Evolutionary conservation across 2,113 vertebrate genomes (phyloP).

Genomic region (Callionymus lyra): DNA sequence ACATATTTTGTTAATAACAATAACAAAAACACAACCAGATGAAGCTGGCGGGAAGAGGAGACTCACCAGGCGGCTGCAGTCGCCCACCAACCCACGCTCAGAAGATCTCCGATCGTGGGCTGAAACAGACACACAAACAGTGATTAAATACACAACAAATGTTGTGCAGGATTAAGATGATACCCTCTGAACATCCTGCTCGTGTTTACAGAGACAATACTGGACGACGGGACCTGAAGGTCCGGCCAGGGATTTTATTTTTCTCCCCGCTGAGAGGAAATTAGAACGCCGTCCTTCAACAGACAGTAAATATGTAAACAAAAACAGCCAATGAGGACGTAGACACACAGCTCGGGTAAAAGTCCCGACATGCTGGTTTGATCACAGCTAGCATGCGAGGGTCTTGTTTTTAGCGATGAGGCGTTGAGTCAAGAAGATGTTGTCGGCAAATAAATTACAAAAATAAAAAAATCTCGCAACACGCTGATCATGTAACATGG

Average conservation of each 20-base stretch:
- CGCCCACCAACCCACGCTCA: conserved; percentile 91
- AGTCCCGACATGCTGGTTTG: conserved; percentile 44
- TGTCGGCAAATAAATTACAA: too few relatives aligned
- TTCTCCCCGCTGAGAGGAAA: conserved; percentile 22
- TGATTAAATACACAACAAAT: conserved; percentile 9
- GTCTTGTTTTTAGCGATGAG: conserved; percentile 42
- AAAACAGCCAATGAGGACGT: conserved; percentile 29
- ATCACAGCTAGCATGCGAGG: conserved; percentile 58
- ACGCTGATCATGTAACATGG: too few relatives aligned
- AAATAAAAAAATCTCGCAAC: too few relatives aligned
- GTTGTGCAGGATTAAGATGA: background rate
- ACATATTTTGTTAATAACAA: too few relatives aligned
- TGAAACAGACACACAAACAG: conserved; percentile 35
- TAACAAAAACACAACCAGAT: too few relatives aligned
- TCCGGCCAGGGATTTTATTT: conserved; percentile 16
- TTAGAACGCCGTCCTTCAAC: conserved; percentile 24
- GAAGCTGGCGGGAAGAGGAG: background rate
- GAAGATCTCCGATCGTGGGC: conserved; percentile 87
- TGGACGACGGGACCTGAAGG: conserved; percentile 10
- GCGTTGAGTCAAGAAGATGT: conserved; percentile 30
- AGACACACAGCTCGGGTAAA: conserved; percentile 45
- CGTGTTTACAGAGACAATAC: conserved; percentile 33
- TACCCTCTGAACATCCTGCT: conserved; percentile 39
- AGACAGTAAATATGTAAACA: conserved; percentile 53
- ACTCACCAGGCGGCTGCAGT: conserved; percentile 90